Conservation (phyloP, 2,113 vertebrate species). For the Perca flavescens region DNA sequence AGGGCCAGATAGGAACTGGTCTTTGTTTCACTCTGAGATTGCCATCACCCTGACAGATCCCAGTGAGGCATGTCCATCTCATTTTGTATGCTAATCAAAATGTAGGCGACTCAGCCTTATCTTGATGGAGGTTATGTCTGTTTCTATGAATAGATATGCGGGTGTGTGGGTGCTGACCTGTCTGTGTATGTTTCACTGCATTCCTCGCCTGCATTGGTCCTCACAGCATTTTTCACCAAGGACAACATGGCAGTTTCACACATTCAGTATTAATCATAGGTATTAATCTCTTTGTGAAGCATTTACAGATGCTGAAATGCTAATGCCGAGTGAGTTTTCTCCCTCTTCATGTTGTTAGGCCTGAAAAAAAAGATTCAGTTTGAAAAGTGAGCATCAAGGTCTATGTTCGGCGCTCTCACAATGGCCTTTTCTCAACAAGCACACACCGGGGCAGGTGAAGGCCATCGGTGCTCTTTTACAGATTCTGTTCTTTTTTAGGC, state of each 20-base stretch:
- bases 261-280: too few species aligned
- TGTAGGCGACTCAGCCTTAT: slow-evolving; percentile 38
- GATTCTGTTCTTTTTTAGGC: slow-evolving; percentile 56
- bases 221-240: slow-evolving; percentile 35
- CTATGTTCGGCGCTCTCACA: slow-evolving; percentile 30
- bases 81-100: slow-evolving; percentile 61
- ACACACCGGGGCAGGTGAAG: slow-evolving; percentile 54
- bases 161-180: slow-evolving; percentile 47
- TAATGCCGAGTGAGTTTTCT: not conserved
- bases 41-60: slow-evolving; percentile 37
- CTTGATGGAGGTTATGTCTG: slow-evolving; percentile 44
- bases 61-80: slow-evolving; percentile 52
- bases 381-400: slow-evolving; percentile 61
- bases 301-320: not conserved
- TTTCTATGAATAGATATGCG: slow-evolving; percentile 56
- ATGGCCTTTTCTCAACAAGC: slow-evolving; percentile 47
- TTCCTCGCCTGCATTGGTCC: slow-evolving; percentile 24
- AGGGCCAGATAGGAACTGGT: slow-evolving; percentile 8
- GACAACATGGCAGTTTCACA: too few species aligned
- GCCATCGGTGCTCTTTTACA: slow-evolving; percentile 34
- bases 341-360: not conserved
- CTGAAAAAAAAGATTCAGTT: slow-evolving; percentile 12
- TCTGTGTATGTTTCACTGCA: not conserved
- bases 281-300: slow-evolving; percentile 9
- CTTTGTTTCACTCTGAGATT: slow-evolving; percentile 44